Conservation (phyloP, 2,113 vertebrate genomes). For the Barnardius zonarius region DNA sequence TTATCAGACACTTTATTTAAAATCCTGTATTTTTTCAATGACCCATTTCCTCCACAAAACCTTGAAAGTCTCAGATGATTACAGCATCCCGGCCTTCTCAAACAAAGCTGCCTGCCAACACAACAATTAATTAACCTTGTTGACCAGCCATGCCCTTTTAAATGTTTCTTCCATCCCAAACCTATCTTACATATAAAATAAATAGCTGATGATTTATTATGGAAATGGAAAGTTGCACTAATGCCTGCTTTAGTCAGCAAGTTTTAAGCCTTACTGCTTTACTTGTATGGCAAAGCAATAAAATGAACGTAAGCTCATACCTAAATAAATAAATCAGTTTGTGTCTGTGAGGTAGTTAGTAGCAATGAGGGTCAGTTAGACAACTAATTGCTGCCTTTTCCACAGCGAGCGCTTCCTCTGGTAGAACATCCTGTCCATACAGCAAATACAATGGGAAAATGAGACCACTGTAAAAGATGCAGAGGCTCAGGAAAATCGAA, state of each 20-base stretch:
- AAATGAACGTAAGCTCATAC: background rate
- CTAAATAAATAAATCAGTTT: background rate
- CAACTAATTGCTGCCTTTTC: constrained; percentile 58
- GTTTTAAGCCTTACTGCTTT: background rate
- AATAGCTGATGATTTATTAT: background rate
- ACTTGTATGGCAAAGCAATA: background rate
- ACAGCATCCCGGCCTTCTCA: background rate
- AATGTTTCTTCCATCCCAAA: constrained; percentile 13
- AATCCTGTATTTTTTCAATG: constrained; percentile 12
- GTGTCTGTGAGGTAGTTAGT: background rate
- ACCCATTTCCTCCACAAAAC: constrained; percentile 24
- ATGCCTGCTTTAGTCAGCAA: constrained; percentile 16
- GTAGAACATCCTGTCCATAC: constrained; percentile 69
- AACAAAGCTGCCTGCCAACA: constrained; percentile 20
- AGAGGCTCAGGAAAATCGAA: constrained; percentile 38
- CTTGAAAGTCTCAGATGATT: constrained; percentile 34
- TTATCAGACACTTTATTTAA: background rate
- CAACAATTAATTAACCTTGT: constrained; percentile 52
- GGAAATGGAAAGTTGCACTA: constrained; percentile 31
- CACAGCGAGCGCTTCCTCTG: constrained; percentile 56
- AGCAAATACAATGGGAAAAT: constrained; percentile 57
- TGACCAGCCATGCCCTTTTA: constrained; percentile 35
- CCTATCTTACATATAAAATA: background rate
- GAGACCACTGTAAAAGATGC: constrained; percentile 38
- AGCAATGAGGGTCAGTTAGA: constrained; percentile 29